These are phyloP conservation scores for Antheraea assamensis DNA, from an alignment of 2,888 invertebrate genomes.

Conservation along the genomic window DNA sequence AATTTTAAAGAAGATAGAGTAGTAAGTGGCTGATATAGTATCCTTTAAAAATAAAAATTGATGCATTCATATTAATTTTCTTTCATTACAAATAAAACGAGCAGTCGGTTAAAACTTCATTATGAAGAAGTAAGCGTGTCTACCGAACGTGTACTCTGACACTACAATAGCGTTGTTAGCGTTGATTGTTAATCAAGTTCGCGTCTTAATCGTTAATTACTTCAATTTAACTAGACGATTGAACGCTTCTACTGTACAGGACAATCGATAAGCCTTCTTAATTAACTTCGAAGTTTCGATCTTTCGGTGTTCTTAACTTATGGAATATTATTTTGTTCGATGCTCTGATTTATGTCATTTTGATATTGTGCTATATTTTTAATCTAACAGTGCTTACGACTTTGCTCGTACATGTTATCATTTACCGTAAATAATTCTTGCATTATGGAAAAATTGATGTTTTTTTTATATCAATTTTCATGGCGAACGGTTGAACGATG, in stretches of 20 bases:
- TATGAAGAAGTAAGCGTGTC: neutral
- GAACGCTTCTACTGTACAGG: neutral
- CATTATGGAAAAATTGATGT: too few species aligned
- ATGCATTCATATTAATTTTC: neutral
- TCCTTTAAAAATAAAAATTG: too few species aligned
- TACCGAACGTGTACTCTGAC: neutral
- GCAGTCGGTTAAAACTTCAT: neutral
- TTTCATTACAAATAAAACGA: neutral
- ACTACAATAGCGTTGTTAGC: conserved; percentile 15
- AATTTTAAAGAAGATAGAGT: too few species aligned
- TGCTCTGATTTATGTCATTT: neutral
- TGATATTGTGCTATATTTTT: neutral
- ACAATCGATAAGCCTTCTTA: conserved; percentile 2
- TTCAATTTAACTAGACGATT: conserved; percentile 21
- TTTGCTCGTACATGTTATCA: too few species aligned
- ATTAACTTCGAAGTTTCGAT: neutral
- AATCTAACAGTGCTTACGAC: too few species aligned
- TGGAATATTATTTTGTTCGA: neutral
- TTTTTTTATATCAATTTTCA: too few species aligned
- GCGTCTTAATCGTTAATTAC: conserved; percentile 23
- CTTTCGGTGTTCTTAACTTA: neutral
- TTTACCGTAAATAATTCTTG: too few species aligned
- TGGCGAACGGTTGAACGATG: too few species aligned
- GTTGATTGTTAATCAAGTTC: conserved; percentile 24
- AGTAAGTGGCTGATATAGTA: too few species aligned